phyloP scores from a whole-genome alignment of 2,888 invertebrate genomes.

The Calameuta filiformis region DNA sequence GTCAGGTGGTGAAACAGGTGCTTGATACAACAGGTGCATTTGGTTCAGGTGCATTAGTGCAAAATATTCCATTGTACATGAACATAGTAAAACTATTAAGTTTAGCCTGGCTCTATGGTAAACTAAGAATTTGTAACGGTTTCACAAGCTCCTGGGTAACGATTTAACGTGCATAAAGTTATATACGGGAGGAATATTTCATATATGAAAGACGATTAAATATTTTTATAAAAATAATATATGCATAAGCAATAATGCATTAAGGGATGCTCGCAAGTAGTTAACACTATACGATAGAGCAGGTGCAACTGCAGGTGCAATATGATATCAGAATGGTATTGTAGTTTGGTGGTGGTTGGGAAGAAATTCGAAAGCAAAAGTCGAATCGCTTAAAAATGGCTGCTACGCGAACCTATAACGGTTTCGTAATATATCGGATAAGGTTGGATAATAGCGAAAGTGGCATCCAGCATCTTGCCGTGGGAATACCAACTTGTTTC shows the following conservation, averaged over 20 bases:
- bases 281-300: background rate
- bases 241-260: background rate
- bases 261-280: background rate
- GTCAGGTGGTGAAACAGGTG: background rate
- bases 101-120: background rate
- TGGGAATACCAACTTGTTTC: constrained; percentile 50
- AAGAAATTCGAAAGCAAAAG: constrained; percentile 15
- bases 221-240: background rate
- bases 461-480: constrained; percentile 46
- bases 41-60: background rate
- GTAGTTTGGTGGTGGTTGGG: background rate
- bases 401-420: constrained; percentile 30
- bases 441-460: constrained; percentile 51
- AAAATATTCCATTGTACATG: background rate
- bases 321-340: background rate
- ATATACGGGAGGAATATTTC: background rate
- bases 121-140: background rate
- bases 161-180: background rate
- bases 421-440: constrained; percentile 41
- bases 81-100: background rate
- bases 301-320: constrained; percentile 23
- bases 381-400: constrained; percentile 27
- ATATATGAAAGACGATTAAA: background rate
- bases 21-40: background rate
- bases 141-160: background rate